These are phyloP conservation scores for Pollenia griseotomentosa DNA, from an alignment of 2,888 invertebrate species.

Conservation along the genomic window DNA sequence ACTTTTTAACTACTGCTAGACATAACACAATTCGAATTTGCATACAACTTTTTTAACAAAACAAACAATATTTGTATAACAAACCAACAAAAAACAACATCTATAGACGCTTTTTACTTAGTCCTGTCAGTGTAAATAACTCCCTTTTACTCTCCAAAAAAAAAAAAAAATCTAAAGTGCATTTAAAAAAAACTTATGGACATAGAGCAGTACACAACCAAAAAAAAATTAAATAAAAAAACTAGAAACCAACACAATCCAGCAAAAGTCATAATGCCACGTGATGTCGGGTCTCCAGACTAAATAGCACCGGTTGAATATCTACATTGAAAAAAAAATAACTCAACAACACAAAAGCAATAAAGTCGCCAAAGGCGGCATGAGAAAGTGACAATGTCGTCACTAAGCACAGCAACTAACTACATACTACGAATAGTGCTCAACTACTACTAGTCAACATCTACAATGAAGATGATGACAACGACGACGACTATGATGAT, in stretches of 20 bases:
- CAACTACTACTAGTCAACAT: constrained; percentile 11
- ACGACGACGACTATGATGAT: constrained; percentile 15
- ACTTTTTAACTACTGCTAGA: background rate
- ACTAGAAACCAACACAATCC: constrained; percentile 34
- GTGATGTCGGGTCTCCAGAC: constrained; percentile 45
- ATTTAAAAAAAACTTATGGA: background rate
- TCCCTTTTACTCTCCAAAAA: background rate
- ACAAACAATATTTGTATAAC: background rate
- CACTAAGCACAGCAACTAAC: constrained; percentile 39
- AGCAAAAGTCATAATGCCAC: constrained; percentile 65
- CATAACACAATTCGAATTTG: background rate
- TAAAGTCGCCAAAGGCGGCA: constrained; percentile 52
- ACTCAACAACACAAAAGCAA: background rate
- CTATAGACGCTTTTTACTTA: background rate
- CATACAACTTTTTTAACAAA: background rate
- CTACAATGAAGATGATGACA: constrained; percentile 15
- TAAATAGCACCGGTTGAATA: constrained; percentile 49
- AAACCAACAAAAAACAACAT: background rate
- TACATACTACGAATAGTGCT: background rate
- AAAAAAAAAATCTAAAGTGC: background rate
- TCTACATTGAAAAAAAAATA: constrained; percentile 19
- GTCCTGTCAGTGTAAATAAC: background rate
- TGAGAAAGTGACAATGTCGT: constrained; percentile 59
- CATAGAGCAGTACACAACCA: background rate
- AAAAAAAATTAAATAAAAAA: background rate